A percentile compares a stretch with the other conserved stretches of the same genome.
These are phyloP conservation scores for Drosophila planitibia DNA, from an alignment of 2,888 invertebrate genomes.

Conservation along the genomic window DNA sequence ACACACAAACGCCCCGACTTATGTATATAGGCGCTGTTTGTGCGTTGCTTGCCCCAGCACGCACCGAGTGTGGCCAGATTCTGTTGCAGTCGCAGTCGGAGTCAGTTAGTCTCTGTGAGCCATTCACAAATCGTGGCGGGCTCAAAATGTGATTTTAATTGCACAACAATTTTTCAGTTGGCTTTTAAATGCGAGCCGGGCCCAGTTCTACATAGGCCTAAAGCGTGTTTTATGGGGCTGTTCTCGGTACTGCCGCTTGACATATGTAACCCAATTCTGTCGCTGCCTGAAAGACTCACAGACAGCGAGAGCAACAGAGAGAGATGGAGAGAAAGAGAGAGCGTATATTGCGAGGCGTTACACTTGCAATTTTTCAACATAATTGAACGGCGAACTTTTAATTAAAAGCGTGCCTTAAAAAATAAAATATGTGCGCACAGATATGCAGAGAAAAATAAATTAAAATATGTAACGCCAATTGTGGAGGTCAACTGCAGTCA, in stretches of 20 bases:
- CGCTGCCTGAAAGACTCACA: slow-evolving; percentile 29
- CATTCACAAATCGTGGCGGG: slow-evolving; percentile 66
- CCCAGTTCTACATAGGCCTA: slow-evolving; percentile 72
- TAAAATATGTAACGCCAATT: slow-evolving; percentile 58
- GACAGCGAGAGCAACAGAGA: slow-evolving; percentile 11
- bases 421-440: slow-evolving; percentile 42
- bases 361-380: slow-evolving; percentile 63
- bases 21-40: slow-evolving; percentile 8
- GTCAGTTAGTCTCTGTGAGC: slow-evolving; percentile 43
- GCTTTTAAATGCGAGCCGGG: slow-evolving; percentile 53
- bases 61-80: slow-evolving; percentile 58
- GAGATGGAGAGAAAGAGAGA: slow-evolving; percentile 2
- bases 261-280: slow-evolving; percentile 83
- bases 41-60: slow-evolving; percentile 30
- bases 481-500: slow-evolving; percentile 74
- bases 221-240: slow-evolving; percentile 60
- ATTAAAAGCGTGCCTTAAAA: slow-evolving; percentile 64
- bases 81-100: slow-evolving; percentile 44
- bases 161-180: slow-evolving; percentile 68
- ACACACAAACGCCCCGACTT: slow-evolving; percentile 50
- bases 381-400: slow-evolving; percentile 59
- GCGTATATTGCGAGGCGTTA: slow-evolving; percentile 39
- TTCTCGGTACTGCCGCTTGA: slow-evolving; percentile 46
- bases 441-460: slow-evolving; percentile 16
- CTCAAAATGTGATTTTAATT: slow-evolving; percentile 76